These are phyloP conservation scores for Asteroscopus sphinx DNA, from an alignment of 2,888 invertebrate genomes.

Conservation along the genomic window DNA sequence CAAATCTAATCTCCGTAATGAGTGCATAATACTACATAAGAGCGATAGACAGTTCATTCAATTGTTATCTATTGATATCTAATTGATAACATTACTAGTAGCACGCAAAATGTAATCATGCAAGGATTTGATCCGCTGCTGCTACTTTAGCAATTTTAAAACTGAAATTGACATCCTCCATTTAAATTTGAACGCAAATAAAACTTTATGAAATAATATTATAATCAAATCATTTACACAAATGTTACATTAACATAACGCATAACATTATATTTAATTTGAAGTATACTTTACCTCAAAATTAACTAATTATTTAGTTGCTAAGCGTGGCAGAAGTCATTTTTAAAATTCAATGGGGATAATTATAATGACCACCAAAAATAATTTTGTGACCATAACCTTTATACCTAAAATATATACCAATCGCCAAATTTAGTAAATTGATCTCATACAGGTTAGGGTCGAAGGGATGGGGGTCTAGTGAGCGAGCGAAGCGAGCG, in stretches of 20 bases:
- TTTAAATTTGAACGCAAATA: slow-evolving; percentile 16
- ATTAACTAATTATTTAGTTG: slow-evolving; percentile 7
- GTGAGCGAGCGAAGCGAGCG: no score
- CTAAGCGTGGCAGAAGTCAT: slow-evolving; percentile 16
- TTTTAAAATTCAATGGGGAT: no score
- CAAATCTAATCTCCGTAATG: slow-evolving; percentile 50
- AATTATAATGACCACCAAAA: no score
- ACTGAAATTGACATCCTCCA: slow-evolving; percentile 5
- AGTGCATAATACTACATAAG: slow-evolving; percentile 43
- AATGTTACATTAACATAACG: slow-evolving; percentile 40
- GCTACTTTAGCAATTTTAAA: neutral
- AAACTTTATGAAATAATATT: slow-evolving; percentile 12
- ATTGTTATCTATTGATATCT: slow-evolving; percentile 39
- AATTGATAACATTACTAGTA: slow-evolving; percentile 30
- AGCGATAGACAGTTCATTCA: slow-evolving; percentile 26
- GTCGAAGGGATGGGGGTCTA: no score
- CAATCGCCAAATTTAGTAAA: no score
- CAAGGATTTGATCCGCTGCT: neutral
- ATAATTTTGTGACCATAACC: no score
- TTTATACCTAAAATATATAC: no score
- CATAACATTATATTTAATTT: slow-evolving; percentile 16
- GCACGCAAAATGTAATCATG: neutral
- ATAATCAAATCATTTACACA: slow-evolving; percentile 24
- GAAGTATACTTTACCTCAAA: neutral
- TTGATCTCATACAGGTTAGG: no score